phyloP scores from a whole-genome alignment of 2,888 invertebrate genomes.

The Microctonus aethiopoides region DNA sequence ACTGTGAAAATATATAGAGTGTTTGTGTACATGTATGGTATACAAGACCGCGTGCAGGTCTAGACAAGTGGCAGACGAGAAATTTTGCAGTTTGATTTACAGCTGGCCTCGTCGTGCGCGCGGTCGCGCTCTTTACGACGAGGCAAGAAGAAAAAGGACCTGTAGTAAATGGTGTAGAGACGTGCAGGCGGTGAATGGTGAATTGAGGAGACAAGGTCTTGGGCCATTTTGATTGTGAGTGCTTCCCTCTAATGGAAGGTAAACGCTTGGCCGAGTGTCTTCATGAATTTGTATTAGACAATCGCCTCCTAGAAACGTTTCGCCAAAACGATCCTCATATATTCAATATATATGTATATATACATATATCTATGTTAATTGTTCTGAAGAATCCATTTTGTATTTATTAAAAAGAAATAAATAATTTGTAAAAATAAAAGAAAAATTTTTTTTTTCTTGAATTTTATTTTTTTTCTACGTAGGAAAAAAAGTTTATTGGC shows the following conservation, averaged over 20 bases:
- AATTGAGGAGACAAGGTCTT: conserved; percentile 38
- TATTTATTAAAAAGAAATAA: no score
- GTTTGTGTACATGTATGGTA: not conserved
- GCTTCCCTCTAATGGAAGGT: conserved; percentile 63
- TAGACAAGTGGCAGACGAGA: conserved; percentile 48
- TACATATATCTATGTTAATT: no score
- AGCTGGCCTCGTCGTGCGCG: conserved; percentile 47
- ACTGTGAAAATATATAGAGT: conserved; percentile 30
- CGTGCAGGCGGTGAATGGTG: not conserved
- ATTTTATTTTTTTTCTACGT: no score
- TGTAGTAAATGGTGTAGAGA: no score
- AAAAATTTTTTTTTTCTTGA: no score
- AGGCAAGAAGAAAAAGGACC: not conserved
- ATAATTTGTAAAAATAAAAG: no score
- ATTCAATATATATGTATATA: not conserved
- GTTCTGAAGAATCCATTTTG: no score
- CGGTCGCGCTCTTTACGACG: conserved; percentile 28
- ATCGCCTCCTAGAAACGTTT: conserved; percentile 52
- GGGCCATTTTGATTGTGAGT: conserved; percentile 57
- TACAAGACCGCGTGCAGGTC: conserved; percentile 33
- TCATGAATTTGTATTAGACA: conserved; percentile 66
- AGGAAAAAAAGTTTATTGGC: no score
- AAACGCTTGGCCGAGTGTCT: conserved; percentile 53
- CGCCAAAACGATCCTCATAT: conserved; percentile 18
- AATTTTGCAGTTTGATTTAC: conserved; percentile 64